Evolutionary conservation across 2,797 vertebrate species (phyloP).

Genomic region (Bovichtus variegatus): DNA sequence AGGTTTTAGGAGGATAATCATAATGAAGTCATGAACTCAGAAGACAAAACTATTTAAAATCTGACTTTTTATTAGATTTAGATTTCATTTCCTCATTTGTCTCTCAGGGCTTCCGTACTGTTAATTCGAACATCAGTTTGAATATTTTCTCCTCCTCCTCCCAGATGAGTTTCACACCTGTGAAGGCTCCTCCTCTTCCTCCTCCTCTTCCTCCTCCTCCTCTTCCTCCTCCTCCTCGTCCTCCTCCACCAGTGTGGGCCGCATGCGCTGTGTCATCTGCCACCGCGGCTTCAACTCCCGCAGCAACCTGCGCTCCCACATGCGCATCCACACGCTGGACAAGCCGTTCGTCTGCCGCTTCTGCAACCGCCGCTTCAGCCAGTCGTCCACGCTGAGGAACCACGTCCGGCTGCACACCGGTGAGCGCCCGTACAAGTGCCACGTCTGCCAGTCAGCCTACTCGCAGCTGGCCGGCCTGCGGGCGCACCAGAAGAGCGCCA

Average conservation of each 20-base stretch:
- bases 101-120: no score
- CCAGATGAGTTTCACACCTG: conserved; percentile 92
- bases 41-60: no score
- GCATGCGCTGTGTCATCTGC: conserved; percentile 98
- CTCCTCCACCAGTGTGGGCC: conserved; percentile 76
- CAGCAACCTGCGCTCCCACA: conserved; percentile 98
- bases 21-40: no score
- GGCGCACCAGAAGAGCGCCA: conserved; percentile 96
- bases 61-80: no score
- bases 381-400: conserved; percentile 96
- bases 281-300: conserved; percentile 97
- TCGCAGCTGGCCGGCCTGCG: conserved; percentile 95
- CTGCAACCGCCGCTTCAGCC: conserved; percentile 98
- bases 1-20: no score
- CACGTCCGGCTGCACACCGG: conserved; percentile 97
- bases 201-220: conserved; percentile 63
- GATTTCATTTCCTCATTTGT: no score
- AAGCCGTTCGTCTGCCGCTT: conserved; percentile 97
- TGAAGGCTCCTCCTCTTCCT: conserved; percentile 80
- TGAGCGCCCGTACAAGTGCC: conserved; percentile 96
- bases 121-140: no score
- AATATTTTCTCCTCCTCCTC: not conserved
- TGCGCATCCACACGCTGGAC: conserved; percentile 99
- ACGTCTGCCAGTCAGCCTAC: conserved; percentile 97
- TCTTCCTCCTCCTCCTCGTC: conserved; percentile 53